These are phyloP conservation scores for Cataglyphis albicans DNA, from an alignment of 2,888 invertebrate species.

Conservation along the genomic window DNA sequence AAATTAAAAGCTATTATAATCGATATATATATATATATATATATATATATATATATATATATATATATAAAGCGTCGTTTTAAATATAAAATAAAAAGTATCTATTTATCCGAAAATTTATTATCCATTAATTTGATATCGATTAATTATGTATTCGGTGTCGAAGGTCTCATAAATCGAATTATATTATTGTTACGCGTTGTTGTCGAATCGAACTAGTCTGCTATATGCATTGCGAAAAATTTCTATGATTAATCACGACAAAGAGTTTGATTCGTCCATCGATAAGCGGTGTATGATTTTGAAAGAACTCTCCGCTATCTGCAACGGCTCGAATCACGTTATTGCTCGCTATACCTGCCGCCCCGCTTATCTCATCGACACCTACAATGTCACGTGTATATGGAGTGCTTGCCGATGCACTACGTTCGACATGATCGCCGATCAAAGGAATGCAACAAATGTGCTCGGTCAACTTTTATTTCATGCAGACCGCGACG, in stretches of 20 bases:
- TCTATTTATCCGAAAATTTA: not conserved
- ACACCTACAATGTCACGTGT: conserved; percentile 66
- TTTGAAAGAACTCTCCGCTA: conserved; percentile 56
- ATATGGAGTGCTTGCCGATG: conserved; percentile 59
- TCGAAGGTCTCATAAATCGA: not conserved
- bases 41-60: conserved; percentile 6
- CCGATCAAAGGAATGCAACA: conserved; percentile 65
- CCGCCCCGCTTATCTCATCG: conserved; percentile 67
- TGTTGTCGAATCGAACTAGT: conserved; percentile 50
- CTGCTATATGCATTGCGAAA: conserved; percentile 48
- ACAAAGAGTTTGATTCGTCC: conserved; percentile 62
- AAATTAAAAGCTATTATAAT: not conserved
- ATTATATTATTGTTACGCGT: not conserved
- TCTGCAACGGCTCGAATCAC: conserved; percentile 63
- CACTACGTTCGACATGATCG: conserved; percentile 51
- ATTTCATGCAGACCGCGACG: not conserved
- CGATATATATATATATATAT: not conserved
- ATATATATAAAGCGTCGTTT: not conserved
- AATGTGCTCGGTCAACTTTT: conserved; percentile 8
- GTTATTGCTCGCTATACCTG: conserved; percentile 44
- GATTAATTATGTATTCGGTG: not conserved
- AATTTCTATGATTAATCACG: conserved; percentile 68
- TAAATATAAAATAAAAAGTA: not conserved
- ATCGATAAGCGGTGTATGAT: conserved; percentile 58
- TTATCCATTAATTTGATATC: not conserved